A percentile compares a stretch with the other conserved stretches of the same genome.
Evolutionary conservation across 1,140 invertebrate species (phyloP).

Genomic region (Vollenhovia emeryi): DNA sequence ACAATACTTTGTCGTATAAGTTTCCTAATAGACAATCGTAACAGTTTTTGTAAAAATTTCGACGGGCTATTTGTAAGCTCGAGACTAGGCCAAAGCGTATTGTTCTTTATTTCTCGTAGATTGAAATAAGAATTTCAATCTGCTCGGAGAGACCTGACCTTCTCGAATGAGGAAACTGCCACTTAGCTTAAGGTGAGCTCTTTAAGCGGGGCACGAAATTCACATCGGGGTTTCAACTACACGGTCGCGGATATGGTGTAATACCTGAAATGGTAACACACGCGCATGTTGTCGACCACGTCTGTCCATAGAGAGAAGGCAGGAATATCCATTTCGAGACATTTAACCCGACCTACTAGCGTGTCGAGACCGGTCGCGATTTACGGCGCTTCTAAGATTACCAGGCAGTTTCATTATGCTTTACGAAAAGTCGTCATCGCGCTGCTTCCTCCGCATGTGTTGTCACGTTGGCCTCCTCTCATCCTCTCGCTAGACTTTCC

Average conservation of each 20-base stretch:
- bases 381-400: slow-evolving; percentile 81
- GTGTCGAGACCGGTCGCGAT: slow-evolving; percentile 71
- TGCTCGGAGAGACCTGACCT: background rate
- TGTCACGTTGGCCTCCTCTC: background rate
- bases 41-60: background rate
- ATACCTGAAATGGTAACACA: slow-evolving; percentile 82
- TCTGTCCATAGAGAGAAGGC: slow-evolving; percentile 49
- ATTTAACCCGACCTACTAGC: slow-evolving; percentile 80
- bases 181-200: slow-evolving; percentile 38
- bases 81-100: background rate
- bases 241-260: slow-evolving; percentile 63
- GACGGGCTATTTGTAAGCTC: background rate
- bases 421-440: slow-evolving; percentile 64
- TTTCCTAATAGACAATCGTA: background rate
- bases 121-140: background rate
- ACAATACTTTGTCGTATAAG: background rate
- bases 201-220: slow-evolving; percentile 75
- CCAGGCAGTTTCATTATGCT: slow-evolving; percentile 79
- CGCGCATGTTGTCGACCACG: slow-evolving; percentile 74
- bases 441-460: slow-evolving; percentile 18
- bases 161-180: background rate
- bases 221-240: slow-evolving; percentile 66
- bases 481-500: slow-evolving; percentile 9
- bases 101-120: background rate
- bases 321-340: slow-evolving; percentile 82